phyloP scores from a whole-genome alignment of 2,113 vertebrate species.

The Lutjanus erythropterus region DNA sequence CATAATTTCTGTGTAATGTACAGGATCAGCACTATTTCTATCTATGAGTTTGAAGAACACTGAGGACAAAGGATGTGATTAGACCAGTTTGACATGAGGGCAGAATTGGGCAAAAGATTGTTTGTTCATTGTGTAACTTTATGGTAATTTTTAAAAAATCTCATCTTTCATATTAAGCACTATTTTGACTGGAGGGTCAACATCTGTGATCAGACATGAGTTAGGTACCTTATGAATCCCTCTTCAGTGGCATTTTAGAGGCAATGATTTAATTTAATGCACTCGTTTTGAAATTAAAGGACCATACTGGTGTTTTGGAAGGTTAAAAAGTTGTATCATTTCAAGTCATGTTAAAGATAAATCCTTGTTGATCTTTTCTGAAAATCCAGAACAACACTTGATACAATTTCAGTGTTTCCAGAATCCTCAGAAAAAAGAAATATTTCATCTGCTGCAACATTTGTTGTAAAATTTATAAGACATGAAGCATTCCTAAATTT shows the following conservation, averaged over 20 bases:
- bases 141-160: neutral
- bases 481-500: too few relatives aligned
- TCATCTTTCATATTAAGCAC: neutral
- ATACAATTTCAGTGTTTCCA: neutral
- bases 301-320: neutral
- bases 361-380: neutral
- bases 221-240: neutral
- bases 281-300: constrained; percentile 2
- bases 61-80: neutral
- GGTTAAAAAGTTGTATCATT: neutral
- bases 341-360: neutral
- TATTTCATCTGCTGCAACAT: neutral
- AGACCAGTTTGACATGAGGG: neutral
- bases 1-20: constrained; percentile 8
- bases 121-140: neutral
- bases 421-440: neutral
- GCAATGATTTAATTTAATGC: neutral
- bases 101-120: neutral
- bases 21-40: neutral
- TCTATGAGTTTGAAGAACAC: neutral
- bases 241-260: neutral
- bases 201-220: neutral
- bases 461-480: neutral
- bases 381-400: neutral
- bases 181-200: neutral